phyloP scores from a whole-genome alignment of 2,888 invertebrate genomes.

The Dorcus hopei region DNA sequence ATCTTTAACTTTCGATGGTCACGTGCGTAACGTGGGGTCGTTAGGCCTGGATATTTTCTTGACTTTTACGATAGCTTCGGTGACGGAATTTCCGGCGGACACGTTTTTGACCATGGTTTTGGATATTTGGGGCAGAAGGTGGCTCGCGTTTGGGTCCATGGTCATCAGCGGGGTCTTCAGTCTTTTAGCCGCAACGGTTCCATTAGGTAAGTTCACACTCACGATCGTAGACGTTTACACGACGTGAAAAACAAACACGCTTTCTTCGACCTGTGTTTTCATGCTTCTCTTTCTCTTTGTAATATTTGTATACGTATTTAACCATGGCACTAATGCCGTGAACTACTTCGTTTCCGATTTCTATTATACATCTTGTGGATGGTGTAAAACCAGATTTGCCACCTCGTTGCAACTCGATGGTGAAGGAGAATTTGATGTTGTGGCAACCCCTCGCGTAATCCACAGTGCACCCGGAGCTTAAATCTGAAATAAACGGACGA shows the following conservation, averaged over 20 bases:
- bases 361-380: constrained; percentile 18
- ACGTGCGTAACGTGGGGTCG: constrained; percentile 83
- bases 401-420: constrained; percentile 28
- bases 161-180: constrained; percentile 78
- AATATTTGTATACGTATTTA: constrained; percentile 23
- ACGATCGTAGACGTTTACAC: no score
- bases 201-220: constrained; percentile 56
- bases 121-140: constrained; percentile 79
- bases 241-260: no score
- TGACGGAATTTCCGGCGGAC: constrained; percentile 82
- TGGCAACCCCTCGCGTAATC: constrained; percentile 28
- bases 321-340: constrained; percentile 29
- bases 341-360: constrained; percentile 25
- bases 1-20: constrained; percentile 82
- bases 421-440: constrained; percentile 29
- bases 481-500: constrained; percentile 18
- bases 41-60: constrained; percentile 76
- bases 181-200: constrained; percentile 71
- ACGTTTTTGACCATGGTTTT: constrained; percentile 73
- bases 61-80: constrained; percentile 80
- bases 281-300: constrained; percentile 1
- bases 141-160: constrained; percentile 82
- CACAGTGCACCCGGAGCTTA: constrained; percentile 23
- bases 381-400: constrained; percentile 29
- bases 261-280: no score